Evolutionary conservation across 2,797 vertebrate genomes (phyloP), one percentile per base, ranked within the genome.

Genomic region (Trichosurus vulpecula): DNA sequence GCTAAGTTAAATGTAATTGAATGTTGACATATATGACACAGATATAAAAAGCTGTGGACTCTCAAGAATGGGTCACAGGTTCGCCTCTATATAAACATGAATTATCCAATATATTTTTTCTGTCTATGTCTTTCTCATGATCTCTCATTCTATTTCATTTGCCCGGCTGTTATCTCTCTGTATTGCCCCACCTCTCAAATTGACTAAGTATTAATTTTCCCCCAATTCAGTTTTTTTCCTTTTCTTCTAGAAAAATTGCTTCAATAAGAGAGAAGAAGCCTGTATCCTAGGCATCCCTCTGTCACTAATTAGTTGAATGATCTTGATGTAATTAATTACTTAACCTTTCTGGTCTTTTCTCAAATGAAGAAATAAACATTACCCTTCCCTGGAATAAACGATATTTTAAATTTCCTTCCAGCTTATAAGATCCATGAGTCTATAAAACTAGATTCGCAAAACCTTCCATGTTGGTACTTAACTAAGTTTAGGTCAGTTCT

Each of bases 141-240:
- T 47, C 25, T 81, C 74, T 47, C 3, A 87, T 87, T 27, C 19
- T 27, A 3, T 87, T 87, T 51, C 9, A 27, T 87, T 47, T 87
- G 9, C 51, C 61, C 16, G 6, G n/a, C 22, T 51, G 22, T 47
- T 87, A 51, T 87, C 9, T 27, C 74, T 11, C 41, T 47, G 3
- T 51, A 51, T 47, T 27, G 41, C 22, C 22, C 25, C 22, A 51
- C 41, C 41, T 87, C 10, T 87, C 41, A 11, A 11, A 27, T 27
- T 51, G 74, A 27, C n/a, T 90, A 74, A 52, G 47, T 93, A 14
- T 56, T n/a, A n/a, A 16, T 5, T 96, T 81, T 89, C 57, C 81
- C 13, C 41, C 47, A 91, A 93, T 74, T 4, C 0, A 58, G n/a
- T 91, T 95, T 94, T 95, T 91, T 92, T 93, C 87, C 41, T 92